These are phyloP conservation scores for Leptestheria dahalacensis DNA, from an alignment of 1,140 invertebrate genomes.

Conservation along the genomic window DNA sequence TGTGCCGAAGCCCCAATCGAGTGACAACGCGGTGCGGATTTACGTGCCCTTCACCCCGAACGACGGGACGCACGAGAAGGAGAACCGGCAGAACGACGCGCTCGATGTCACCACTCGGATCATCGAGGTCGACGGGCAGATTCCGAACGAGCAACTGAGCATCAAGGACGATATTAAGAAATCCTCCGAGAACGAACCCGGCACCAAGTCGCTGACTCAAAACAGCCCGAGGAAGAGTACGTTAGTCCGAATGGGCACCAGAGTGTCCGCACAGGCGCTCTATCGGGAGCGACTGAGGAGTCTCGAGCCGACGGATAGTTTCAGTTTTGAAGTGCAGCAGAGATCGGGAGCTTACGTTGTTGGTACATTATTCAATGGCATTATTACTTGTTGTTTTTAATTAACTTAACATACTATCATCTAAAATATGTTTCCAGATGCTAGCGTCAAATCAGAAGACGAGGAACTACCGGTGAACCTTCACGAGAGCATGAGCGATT, in stretches of 20 bases:
- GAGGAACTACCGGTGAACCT: conserved; percentile 5
- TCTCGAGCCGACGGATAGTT: neutral
- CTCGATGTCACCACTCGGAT: neutral
- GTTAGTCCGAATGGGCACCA: conserved; percentile 13
- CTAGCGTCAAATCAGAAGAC: conserved; percentile 12
- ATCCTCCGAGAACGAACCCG: neutral
- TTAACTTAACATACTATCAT: neutral
- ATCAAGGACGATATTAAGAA: neutral
- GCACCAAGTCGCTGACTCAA: neutral
- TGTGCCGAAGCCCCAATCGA: no score
- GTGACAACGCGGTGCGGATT: conserved; percentile 1
- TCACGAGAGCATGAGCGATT: conserved; percentile 7
- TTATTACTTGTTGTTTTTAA: neutral
- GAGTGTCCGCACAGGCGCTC: conserved; percentile 9
- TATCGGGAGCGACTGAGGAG: conserved; percentile 9
- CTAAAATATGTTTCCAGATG: neutral
- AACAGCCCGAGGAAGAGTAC: conserved; percentile 7
- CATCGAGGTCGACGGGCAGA: neutral
- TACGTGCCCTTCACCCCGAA: neutral
- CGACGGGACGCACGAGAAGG: neutral
- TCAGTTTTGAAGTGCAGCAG: neutral
- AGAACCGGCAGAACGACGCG: neutral
- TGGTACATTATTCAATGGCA: neutral
- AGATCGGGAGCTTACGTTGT: conserved; percentile 11
- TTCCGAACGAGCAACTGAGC: neutral